Conservation (phyloP, 2,888 invertebrate genomes). For the Ophion slaviceki region DNA sequence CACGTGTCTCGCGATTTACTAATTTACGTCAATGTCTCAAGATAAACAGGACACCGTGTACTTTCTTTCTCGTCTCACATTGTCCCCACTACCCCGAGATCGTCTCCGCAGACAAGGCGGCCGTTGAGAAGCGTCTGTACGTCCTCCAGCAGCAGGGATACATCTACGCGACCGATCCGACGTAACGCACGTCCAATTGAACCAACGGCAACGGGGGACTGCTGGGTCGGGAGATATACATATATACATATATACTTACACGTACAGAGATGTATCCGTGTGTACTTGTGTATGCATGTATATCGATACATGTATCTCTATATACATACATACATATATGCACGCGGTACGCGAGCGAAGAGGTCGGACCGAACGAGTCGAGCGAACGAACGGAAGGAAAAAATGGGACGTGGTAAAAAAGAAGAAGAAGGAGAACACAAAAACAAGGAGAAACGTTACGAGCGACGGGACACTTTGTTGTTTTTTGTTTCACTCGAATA, state of each 20-base stretch:
- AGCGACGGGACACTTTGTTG: conserved; percentile 19
- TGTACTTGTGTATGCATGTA: neutral
- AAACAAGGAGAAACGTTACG: neutral
- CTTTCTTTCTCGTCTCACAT: too few relatives aligned
- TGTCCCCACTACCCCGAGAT: neutral
- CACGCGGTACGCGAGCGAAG: neutral
- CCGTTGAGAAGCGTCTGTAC: conserved; percentile 96
- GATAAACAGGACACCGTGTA: too few relatives aligned
- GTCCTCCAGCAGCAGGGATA: conserved; percentile 92
- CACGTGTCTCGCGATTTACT: too few relatives aligned
- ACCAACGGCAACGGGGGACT: too few relatives aligned
- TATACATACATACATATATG: conserved; percentile 39
- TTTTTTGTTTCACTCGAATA: conserved; percentile 26
- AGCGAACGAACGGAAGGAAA: conserved; percentile 59
- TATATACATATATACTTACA: conserved; percentile 41
- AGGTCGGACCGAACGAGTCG: conserved; percentile 23
- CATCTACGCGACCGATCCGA: conserved; percentile 87
- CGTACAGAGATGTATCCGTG: neutral
- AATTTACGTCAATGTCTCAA: too few relatives aligned
- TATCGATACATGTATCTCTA: neutral
- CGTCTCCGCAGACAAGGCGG: conserved; percentile 92
- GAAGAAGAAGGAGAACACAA: conserved; percentile 58
- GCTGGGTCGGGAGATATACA: conserved; percentile 23
- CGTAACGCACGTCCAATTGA: conserved; percentile 79
- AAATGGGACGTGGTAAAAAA: conserved; percentile 54